These are phyloP conservation scores for Acestrorhynchus altus DNA, from an alignment of 2,797 vertebrate genomes.

Conservation along the genomic window DNA sequence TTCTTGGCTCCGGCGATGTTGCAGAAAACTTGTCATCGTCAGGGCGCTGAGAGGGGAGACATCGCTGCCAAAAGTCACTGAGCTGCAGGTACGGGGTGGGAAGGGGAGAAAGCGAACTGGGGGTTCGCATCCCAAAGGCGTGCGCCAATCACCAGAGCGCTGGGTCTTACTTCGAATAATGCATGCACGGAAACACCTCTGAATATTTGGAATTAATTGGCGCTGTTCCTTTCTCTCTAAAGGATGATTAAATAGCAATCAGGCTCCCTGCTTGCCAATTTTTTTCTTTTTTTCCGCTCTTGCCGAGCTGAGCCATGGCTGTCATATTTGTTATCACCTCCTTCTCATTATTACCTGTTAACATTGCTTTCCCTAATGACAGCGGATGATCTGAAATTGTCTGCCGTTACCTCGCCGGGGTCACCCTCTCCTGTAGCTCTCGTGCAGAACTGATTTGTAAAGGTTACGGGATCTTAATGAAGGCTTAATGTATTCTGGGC, in stretches of 20 bases:
- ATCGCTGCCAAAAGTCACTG: neutral
- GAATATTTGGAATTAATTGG: constrained; percentile 68
- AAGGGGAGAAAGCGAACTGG: neutral
- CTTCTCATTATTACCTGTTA: constrained; percentile 45
- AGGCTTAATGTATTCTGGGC: constrained; percentile 49
- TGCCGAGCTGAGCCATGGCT: neutral
- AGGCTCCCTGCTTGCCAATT: constrained; percentile 20
- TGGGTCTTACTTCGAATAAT: constrained; percentile 9
- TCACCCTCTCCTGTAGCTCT: constrained; percentile 22
- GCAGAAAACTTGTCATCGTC: constrained; percentile 32
- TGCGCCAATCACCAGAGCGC: constrained; percentile 3
- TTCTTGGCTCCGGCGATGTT: constrained; percentile 38
- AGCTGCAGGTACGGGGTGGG: constrained; percentile 23
- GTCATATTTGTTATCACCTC: constrained; percentile 48
- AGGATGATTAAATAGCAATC: constrained; percentile 51
- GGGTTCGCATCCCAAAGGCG: neutral
- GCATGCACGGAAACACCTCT: constrained; percentile 9
- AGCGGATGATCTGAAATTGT: constrained; percentile 38
- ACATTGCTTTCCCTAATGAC: constrained; percentile 36
- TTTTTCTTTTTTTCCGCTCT: neutral
- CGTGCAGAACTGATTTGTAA: constrained; percentile 38
- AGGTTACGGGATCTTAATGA: constrained; percentile 56
- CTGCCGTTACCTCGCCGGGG: constrained; percentile 18
- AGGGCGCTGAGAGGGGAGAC: constrained; percentile 13
- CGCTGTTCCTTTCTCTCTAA: constrained; percentile 40